Conservation (phyloP, 2,888 invertebrate species). For the Anoplius nigerrimus region DNA sequence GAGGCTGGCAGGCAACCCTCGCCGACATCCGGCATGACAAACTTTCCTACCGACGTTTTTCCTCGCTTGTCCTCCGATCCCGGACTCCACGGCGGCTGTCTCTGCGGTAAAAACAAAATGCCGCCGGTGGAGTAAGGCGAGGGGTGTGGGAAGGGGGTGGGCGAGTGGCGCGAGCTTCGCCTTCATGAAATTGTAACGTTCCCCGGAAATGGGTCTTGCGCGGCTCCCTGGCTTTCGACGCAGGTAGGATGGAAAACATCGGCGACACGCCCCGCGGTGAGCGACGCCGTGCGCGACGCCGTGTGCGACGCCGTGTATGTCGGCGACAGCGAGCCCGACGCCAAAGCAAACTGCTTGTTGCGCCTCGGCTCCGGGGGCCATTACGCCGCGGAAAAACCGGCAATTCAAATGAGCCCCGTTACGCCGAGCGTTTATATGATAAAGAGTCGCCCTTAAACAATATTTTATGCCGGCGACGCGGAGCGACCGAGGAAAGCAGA, state of each 20-base stretch:
- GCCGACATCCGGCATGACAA: not conserved
- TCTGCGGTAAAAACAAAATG: conserved; percentile 1
- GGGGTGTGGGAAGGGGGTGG: too few relatives aligned
- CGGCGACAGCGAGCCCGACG: conserved; percentile 6
- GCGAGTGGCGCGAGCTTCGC: not conserved
- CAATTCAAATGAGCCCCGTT: conserved; percentile 64
- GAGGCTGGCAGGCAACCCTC: too few relatives aligned
- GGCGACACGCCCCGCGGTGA: not conserved
- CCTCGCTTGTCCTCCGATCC: not conserved
- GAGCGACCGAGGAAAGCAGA: conserved; percentile 43
- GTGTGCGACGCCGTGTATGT: conserved; percentile 6
- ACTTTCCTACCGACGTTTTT: not conserved
- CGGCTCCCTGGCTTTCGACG: not conserved
- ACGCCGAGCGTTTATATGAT: conserved; percentile 66
- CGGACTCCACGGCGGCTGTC: too few relatives aligned
- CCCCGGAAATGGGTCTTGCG: conserved; percentile 1
- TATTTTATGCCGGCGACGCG: conserved; percentile 61
- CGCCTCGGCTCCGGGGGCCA: conserved; percentile 42
- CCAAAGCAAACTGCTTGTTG: conserved; percentile 56
- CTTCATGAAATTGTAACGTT: not conserved
- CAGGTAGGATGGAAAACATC: conserved; percentile 1
- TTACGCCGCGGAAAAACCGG: conserved; percentile 47
- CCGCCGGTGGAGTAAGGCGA: not conserved
- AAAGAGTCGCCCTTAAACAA: conserved; percentile 67
- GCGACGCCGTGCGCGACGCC: conserved; percentile 9